Evolutionary conservation across 2,113 vertebrate genomes (phyloP), one percentile per base, ranked within the genome.

Genomic region (Cryptomyrus ogoouensis): DNA sequence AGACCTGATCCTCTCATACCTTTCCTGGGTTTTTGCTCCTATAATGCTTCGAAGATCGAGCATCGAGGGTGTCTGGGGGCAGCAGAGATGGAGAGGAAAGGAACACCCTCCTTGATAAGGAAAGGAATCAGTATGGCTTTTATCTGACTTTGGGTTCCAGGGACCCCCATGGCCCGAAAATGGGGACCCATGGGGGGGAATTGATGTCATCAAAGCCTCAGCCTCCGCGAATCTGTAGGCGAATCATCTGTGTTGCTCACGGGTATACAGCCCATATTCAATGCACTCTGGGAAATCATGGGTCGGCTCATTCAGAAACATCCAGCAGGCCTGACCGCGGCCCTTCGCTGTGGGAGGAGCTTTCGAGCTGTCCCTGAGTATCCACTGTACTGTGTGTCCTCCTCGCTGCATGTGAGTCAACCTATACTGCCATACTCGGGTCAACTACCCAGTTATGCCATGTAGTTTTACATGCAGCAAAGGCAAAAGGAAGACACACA

Each of bases 61-160:
- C 12, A 77, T 19, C 13, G 27, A 5, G 31, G 70, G 31, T 35
- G 10, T 77, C 70, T 77, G 70, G 70, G 70, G 27, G 15, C 70
- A 39, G 27, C 70, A 77, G 35, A 77, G 83, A 85, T 85, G 83
- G 83, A 27, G 46, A 24, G 83, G 8, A 84, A n/a, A 47, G 21
- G 44, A 85, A 47, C 83, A 46, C 46, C 83, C 3, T 27, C 19
- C n/a, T 47, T n/a, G 83, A 24, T 47, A n/a, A 49, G 47, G 83
- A 85, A n/a, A 85, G 83, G n/a, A 50, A 85, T 85, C 83, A 47
- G 31, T 85, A 49, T 85, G 83, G 7, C 21, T 85, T 85, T 85
- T 24, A 17, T 85, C 83, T n/a, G 83, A 85, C 83, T 47, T 49
- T 24, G 0, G 83, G 21, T 13, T 21, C 42, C 47, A 27, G 44